These are phyloP conservation scores for Leuciscus idus DNA, from an alignment of 2,113 vertebrate genomes.

Conservation along the genomic window DNA sequence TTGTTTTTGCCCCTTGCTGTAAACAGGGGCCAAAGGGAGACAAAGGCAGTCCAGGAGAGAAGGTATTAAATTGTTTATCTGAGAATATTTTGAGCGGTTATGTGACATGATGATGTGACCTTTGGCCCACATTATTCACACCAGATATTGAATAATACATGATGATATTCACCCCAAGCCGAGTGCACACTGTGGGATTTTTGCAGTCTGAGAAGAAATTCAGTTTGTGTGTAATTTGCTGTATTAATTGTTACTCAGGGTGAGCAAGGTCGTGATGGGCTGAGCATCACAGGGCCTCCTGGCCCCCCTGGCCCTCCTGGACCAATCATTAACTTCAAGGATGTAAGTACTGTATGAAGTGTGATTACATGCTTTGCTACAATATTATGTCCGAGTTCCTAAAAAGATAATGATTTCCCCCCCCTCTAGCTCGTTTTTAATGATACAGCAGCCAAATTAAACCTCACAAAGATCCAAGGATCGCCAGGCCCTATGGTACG, in stretches of 20 bases:
- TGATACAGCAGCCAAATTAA: slow-evolving; percentile 75
- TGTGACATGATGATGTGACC: not conserved
- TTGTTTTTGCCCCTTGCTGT: slow-evolving; percentile 7
- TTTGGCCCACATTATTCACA: not conserved
- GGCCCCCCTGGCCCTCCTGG: slow-evolving; percentile 87
- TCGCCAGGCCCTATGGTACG: slow-evolving; percentile 80
- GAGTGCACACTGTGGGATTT: not conserved
- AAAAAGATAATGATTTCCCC: not conserved
- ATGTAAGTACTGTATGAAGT: slow-evolving; percentile 71
- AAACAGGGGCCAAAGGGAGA: slow-evolving; percentile 87
- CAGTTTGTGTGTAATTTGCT: not conserved
- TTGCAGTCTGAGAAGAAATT: not conserved
- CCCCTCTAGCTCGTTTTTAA: slow-evolving; percentile 80
- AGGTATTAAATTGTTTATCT: slow-evolving; percentile 70
- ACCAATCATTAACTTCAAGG: slow-evolving; percentile 70
- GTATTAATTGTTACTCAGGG: slow-evolving; percentile 73
- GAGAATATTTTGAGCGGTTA: not conserved
- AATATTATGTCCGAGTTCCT: not conserved
- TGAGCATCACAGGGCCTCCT: slow-evolving; percentile 78
- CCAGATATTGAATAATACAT: not conserved
- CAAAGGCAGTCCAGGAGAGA: slow-evolving; percentile 82
- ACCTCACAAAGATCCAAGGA: slow-evolving; percentile 80
- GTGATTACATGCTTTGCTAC: not conserved
- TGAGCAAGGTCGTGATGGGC: slow-evolving; percentile 81
- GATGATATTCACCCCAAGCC: not conserved